phyloP scores from a whole-genome alignment of 2,888 invertebrate genomes.

The Maniola hyperantus region DNA sequence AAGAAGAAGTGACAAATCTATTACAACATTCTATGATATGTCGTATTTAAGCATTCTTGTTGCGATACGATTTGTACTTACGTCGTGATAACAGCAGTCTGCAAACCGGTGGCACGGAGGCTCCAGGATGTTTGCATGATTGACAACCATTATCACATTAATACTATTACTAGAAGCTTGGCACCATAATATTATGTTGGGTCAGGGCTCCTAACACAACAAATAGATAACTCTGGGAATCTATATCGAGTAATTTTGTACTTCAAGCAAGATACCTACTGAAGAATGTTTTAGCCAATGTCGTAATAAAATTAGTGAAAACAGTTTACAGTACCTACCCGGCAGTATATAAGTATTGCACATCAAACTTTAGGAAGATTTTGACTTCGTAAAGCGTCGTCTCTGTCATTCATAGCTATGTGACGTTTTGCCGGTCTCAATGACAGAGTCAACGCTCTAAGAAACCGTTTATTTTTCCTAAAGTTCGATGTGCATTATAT shows the following conservation, averaged over 20 bases:
- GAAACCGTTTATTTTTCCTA: no score
- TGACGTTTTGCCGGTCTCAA: no score
- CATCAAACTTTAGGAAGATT: no score
- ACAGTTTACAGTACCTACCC: no score
- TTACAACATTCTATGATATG: conserved; percentile 71
- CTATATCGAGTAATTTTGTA: not conserved
- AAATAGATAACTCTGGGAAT: not conserved
- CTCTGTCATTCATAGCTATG: no score
- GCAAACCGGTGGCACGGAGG: conserved; percentile 68
- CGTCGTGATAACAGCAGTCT: conserved; percentile 66
- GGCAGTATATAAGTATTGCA: no score
- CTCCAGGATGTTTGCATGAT: conserved; percentile 79
- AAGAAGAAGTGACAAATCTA: conserved; percentile 66
- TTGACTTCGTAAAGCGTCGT: no score
- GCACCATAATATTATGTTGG: conserved; percentile 54
- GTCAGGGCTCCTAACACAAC: conserved; percentile 58
- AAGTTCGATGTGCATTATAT: no score
- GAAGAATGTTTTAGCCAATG: no score
- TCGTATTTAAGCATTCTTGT: conserved; percentile 68
- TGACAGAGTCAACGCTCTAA: no score
- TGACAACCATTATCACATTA: conserved; percentile 81
- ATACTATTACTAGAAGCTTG: conserved; percentile 75
- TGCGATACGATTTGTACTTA: conserved; percentile 77
- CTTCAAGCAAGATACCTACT: not conserved
- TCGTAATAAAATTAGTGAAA: no score